Percentiles rank a stretch among this genome's conserved stretches.
Evolutionary conservation across 2,888 invertebrate genomes (phyloP).

Genomic region (Tiliacea aurago): DNA sequence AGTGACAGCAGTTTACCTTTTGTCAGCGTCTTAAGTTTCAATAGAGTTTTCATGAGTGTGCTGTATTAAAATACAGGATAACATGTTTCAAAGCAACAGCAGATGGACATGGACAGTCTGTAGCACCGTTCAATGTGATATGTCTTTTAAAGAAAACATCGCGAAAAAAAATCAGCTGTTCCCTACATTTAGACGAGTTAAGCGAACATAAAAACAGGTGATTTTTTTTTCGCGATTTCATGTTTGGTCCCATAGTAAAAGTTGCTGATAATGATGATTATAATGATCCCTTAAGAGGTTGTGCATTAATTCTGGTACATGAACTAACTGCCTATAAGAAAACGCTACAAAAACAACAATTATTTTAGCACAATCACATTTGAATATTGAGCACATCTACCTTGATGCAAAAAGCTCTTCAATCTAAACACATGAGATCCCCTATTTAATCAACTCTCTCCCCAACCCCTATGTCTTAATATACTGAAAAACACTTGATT

Average conservation of each 20-base stretch:
- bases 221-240: too few species aligned
- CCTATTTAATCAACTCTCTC: conserved; percentile 46
- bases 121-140: background rate
- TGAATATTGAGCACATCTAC: background rate
- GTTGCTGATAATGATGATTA: too few species aligned
- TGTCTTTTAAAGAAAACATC: too few species aligned
- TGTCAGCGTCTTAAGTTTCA: too few species aligned
- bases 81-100: background rate
- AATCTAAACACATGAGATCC: conserved; percentile 22
- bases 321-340: background rate
- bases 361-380: background rate
- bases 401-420: conserved; percentile 12
- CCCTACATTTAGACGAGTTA: too few species aligned
- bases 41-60: background rate
- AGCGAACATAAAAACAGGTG: too few species aligned
- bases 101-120: too few species aligned
- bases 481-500: conserved; percentile 52
- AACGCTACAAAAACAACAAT: background rate
- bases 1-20: too few species aligned
- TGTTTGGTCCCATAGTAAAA: too few species aligned
- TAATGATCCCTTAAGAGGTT: too few species aligned
- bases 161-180: too few species aligned
- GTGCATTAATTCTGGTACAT: too few species aligned
- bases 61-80: background rate
- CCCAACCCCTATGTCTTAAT: conserved; percentile 30